These are phyloP conservation scores for Heliconius hermathena DNA, from an alignment of 1,140 invertebrate genomes.

Conservation along the genomic window DNA sequence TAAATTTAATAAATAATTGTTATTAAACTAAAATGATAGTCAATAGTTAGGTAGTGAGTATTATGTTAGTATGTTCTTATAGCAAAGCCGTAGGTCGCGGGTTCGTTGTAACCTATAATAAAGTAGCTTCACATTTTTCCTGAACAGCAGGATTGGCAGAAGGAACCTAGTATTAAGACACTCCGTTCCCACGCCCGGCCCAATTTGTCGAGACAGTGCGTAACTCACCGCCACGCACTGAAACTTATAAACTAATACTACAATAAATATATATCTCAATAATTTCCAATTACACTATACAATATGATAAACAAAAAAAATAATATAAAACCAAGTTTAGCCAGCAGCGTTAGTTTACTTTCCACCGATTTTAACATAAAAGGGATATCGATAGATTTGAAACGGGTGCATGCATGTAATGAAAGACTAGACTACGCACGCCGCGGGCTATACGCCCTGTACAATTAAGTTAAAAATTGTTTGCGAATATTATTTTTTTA, in stretches of 20 bases:
- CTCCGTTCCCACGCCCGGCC: no score
- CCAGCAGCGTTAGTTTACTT: not conserved
- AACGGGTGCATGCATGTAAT: conserved; percentile 37
- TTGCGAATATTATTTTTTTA: not conserved
- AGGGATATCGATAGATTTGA: conserved; percentile 30
- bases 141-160: no score
- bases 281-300: no score
- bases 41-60: not conserved
- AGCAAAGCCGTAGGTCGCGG: not conserved
- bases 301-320: no score
- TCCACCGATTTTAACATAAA: conserved; percentile 6
- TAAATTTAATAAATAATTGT: not conserved
- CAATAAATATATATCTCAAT: no score
- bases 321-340: not conserved
- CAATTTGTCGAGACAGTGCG: no score
- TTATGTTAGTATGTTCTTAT: not conserved
- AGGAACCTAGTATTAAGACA: no score
- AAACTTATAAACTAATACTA: no score
- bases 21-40: not conserved
- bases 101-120: not conserved
- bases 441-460: conserved; percentile 39
- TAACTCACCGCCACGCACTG: no score
- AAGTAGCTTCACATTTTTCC: no score
- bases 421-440: conserved; percentile 50
- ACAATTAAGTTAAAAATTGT: conserved; percentile 13